These are phyloP conservation scores for Poeciliopsis occidentalis DNA, from an alignment of 2,113 vertebrate species.

Conservation along the genomic window DNA sequence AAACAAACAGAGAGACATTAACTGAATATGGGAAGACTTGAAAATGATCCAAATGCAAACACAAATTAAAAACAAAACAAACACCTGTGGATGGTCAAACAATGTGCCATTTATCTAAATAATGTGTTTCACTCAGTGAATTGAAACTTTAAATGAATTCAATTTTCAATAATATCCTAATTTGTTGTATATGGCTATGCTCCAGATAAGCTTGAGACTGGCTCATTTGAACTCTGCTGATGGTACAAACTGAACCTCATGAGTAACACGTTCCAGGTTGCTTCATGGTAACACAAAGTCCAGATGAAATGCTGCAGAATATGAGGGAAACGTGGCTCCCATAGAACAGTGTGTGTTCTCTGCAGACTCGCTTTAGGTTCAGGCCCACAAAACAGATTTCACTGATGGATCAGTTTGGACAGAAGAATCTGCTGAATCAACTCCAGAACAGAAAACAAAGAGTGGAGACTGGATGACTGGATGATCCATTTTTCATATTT, in stretches of 20 bases:
- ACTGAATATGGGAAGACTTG: too few relatives aligned
- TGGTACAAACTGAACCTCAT: constrained; percentile 25
- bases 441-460: background rate
- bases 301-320: constrained; percentile 48
- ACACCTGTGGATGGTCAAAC: too few relatives aligned
- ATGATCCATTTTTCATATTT: too few relatives aligned
- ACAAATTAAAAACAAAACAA: too few relatives aligned
- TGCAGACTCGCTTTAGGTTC: constrained; percentile 36
- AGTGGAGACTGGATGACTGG: too few relatives aligned
- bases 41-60: too few relatives aligned
- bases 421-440: constrained; percentile 16
- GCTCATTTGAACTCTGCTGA: constrained; percentile 56
- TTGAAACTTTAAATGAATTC: background rate
- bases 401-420: background rate
- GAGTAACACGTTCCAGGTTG: constrained; percentile 60
- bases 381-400: constrained; percentile 2
- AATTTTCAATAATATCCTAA: background rate
- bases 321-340: constrained; percentile 42
- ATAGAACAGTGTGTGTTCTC: constrained; percentile 37
- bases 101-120: too few relatives aligned
- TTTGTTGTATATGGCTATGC: background rate
- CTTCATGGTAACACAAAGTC: constrained; percentile 51
- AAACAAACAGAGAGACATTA: too few relatives aligned
- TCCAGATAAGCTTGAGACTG: constrained; percentile 29
- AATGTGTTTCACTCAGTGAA: background rate